A percentile compares a stretch with the other conserved stretches of the same genome.
Evolutionary conservation across 2,888 invertebrate genomes (phyloP).

Genomic region (Acrobasis repandana): DNA sequence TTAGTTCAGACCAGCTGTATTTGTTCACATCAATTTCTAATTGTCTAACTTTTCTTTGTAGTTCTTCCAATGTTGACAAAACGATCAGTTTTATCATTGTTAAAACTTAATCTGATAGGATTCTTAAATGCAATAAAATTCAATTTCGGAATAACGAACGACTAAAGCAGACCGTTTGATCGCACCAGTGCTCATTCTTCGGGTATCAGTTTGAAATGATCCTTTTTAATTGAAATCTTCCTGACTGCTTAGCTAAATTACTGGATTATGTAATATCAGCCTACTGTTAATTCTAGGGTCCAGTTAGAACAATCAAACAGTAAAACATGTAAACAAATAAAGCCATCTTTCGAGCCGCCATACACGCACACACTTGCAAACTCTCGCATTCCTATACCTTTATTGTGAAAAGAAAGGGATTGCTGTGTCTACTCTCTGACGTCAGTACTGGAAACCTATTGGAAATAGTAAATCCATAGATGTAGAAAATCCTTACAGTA

Average conservation of each 20-base stretch:
- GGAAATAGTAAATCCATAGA: constrained; percentile 67
- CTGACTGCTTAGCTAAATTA: not conserved
- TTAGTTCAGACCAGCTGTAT: constrained; percentile 57
- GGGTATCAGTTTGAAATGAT: not conserved
- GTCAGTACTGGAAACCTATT: constrained; percentile 81
- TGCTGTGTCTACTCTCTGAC: constrained; percentile 80
- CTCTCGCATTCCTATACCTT: constrained; percentile 81
- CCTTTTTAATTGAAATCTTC: not conserved
- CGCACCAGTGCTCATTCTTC: not conserved
- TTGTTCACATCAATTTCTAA: constrained; percentile 43
- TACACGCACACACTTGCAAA: constrained; percentile 74
- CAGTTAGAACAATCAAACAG: constrained; percentile 23
- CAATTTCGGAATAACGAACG: not conserved
- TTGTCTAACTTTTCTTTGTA: constrained; percentile 15
- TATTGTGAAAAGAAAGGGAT: constrained; percentile 78
- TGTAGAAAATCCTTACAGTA: too few species aligned
- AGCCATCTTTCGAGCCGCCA: constrained; percentile 49
- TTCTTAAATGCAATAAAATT: not conserved
- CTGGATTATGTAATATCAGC: not conserved
- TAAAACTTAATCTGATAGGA: not conserved
- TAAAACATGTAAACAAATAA: constrained; percentile 52
- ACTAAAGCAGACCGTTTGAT: not conserved
- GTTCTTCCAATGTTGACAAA: not conserved
- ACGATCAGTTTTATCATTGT: not conserved
- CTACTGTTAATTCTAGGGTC: constrained; percentile 20